A percentile compares a stretch with the other conserved stretches of the same genome.
phyloP scores from a whole-genome alignment of 2,888 invertebrate genomes.

The Leptinotarsa juncta region DNA sequence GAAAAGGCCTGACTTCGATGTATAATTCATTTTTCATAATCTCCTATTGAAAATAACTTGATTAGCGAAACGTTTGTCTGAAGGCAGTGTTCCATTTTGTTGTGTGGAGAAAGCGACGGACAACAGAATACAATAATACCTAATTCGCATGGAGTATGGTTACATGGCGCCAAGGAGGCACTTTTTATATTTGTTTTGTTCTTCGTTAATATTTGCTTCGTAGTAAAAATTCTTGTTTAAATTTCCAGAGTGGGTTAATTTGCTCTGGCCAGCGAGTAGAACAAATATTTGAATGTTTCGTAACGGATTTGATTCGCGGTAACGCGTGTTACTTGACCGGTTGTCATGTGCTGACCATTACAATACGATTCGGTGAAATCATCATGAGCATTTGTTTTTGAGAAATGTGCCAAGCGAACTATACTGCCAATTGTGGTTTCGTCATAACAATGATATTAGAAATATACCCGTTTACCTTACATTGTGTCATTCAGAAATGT shows the following conservation, averaged over 20 bases:
- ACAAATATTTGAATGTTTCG: slow-evolving; percentile 15
- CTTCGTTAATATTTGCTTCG: slow-evolving; percentile 10
- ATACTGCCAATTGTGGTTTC: not conserved
- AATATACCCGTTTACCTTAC: not conserved
- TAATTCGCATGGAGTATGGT: not conserved
- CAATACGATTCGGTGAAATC: slow-evolving; percentile 4
- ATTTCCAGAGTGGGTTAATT: not conserved
- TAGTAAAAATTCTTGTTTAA: not conserved
- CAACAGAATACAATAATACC: not conserved
- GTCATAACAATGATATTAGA: not conserved
- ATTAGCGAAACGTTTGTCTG: too few species aligned
- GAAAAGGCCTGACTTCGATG: too few species aligned
- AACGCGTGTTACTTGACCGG: not conserved
- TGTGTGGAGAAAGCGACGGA: too few species aligned
- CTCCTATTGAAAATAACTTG: too few species aligned
- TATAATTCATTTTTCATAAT: too few species aligned
- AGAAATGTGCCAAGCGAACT: slow-evolving; percentile 2
- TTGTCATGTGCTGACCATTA: slow-evolving; percentile 5
- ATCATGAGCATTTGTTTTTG: not conserved
- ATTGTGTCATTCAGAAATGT: too few species aligned
- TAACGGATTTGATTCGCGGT: not conserved
- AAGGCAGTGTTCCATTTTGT: too few species aligned
- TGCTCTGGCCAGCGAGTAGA: slow-evolving; percentile 9
- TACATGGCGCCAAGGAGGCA: slow-evolving; percentile 13
- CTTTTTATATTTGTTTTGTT: slow-evolving; percentile 12